These are phyloP conservation scores for Theonella swinhoei DNA, from an alignment of 37 sponge, comb jelly and placozoan species.

Conservation along the genomic window DNA sequence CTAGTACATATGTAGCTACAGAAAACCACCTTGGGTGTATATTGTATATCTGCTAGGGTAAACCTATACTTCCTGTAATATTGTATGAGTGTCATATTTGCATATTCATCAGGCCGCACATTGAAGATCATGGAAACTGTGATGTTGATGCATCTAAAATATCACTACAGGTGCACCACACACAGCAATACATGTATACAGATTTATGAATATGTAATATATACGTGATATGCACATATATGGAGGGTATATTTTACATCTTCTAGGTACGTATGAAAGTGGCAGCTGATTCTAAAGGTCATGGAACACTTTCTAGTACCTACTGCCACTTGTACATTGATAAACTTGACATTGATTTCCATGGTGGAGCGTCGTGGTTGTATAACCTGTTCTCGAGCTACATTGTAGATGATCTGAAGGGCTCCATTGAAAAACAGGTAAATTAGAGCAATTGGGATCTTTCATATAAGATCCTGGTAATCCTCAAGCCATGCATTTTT, in stretches of 20 bases:
- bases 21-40: no score
- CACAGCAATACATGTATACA: no score
- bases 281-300: constrained; percentile 71
- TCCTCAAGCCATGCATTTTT: background rate
- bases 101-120: no score
- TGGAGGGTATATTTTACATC: background rate
- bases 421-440: constrained; percentile 68
- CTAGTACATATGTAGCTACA: no score
- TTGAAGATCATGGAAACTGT: background rate
- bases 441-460: background rate
- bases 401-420: constrained; percentile 74
- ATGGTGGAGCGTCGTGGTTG: constrained; percentile 90
- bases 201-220: background rate
- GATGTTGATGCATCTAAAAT: background rate
- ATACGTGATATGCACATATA: background rate
- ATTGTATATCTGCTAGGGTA: no score
- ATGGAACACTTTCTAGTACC: constrained; percentile 67
- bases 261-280: background rate
- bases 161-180: background rate
- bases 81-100: no score
- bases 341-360: constrained; percentile 64
- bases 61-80: background rate
- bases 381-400: constrained; percentile 81
- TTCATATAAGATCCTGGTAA: background rate
- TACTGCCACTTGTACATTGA: constrained; percentile 81